A percentile compares a stretch with the other conserved stretches of the same genome.
phyloP scores from a whole-genome alignment of 2,113 vertebrate genomes.

The Hippocampus guttulatus region DNA sequence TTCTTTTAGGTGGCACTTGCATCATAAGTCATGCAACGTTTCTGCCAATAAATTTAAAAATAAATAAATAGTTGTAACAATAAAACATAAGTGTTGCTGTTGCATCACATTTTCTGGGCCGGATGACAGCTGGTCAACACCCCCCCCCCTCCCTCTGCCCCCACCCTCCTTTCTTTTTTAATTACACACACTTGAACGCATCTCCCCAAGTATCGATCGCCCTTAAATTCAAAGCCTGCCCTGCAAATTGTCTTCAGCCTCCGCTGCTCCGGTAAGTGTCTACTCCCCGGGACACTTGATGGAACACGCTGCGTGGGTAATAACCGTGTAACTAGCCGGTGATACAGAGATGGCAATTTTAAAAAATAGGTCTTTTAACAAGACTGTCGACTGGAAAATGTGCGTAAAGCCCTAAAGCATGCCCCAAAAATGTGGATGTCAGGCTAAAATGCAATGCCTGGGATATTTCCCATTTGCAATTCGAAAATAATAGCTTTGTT shows the following conservation, averaged over 20 bases:
- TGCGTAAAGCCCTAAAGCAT: background rate
- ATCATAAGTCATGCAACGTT: too few species aligned
- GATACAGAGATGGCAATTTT: background rate
- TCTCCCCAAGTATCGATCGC: conserved; percentile 6
- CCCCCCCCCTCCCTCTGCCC: background rate
- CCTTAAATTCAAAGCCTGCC: conserved; percentile 5
- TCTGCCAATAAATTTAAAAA: too few species aligned
- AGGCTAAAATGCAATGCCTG: background rate
- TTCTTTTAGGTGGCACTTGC: too few species aligned
- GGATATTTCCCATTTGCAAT: background rate
- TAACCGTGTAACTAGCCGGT: background rate
- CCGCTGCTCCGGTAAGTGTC: background rate
- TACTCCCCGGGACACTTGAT: conserved; percentile 5
- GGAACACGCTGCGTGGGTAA: conserved; percentile 4
- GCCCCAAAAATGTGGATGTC: background rate
- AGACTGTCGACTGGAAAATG: background rate
- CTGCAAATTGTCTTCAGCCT: conserved; percentile 15
- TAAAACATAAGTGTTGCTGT: background rate
- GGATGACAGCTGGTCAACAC: background rate
- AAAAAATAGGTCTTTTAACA: background rate
- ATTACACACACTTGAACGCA: background rate
- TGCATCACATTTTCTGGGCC: background rate
- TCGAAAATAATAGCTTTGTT: background rate
- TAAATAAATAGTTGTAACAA: background rate
- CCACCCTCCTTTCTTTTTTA: background rate